A percentile compares a stretch with the other conserved stretches of the same genome.
These are phyloP conservation scores for Dusona sp. DNA, from an alignment of 2,888 invertebrate genomes.

Conservation along the genomic window DNA sequence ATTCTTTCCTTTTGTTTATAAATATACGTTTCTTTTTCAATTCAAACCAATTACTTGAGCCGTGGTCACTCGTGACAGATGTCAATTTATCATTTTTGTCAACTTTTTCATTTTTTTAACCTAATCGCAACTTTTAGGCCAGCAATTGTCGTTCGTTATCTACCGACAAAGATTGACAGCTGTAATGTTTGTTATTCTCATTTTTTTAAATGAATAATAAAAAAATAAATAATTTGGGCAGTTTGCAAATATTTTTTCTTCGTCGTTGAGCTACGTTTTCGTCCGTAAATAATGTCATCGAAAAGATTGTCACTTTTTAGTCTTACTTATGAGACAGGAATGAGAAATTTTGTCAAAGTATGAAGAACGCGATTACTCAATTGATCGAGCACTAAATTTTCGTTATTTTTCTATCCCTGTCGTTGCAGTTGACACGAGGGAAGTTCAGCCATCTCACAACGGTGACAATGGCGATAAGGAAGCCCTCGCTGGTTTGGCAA, in stretches of 20 bases:
- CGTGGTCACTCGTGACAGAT: neutral
- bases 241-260: too few species aligned
- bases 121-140: neutral
- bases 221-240: too few species aligned
- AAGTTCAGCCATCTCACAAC: constrained; percentile 85
- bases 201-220: neutral
- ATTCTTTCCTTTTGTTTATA: neutral
- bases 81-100: neutral
- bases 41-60: neutral
- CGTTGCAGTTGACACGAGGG: constrained; percentile 88
- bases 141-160: neutral
- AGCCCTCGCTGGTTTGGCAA: constrained; percentile 78
- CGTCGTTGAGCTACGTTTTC: too few species aligned
- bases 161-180: neutral
- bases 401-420: constrained; percentile 68
- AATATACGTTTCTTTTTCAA: neutral
- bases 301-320: too few species aligned
- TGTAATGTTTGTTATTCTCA: neutral
- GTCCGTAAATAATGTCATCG: too few species aligned
- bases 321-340: neutral
- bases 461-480: constrained; percentile 81
- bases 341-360: neutral
- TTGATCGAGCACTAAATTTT: neutral
- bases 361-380: neutral
- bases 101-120: neutral